These are phyloP conservation scores for Uloborus plumipes DNA, from an alignment of 2,888 invertebrate species.

Conservation along the genomic window DNA sequence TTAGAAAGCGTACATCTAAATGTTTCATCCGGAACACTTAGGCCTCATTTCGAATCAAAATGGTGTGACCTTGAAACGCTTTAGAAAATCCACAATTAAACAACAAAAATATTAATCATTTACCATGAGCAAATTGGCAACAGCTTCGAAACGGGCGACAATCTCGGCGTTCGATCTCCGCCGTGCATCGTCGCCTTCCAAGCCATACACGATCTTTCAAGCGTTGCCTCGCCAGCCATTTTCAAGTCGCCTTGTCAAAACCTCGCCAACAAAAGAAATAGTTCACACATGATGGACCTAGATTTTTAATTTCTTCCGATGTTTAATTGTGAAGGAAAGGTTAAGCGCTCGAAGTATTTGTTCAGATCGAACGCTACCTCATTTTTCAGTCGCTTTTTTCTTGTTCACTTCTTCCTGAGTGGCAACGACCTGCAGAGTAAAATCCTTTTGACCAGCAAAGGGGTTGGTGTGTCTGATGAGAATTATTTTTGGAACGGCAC, in stretches of 20 bases:
- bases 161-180: constrained; percentile 38
- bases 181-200: constrained; percentile 47
- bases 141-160: constrained; percentile 35
- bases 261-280: constrained; percentile 47
- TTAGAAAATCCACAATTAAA: too few relatives aligned
- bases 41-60: too few relatives aligned
- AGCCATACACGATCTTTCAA: constrained; percentile 42
- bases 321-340: constrained; percentile 57
- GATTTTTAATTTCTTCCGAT: constrained; percentile 63
- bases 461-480: too few relatives aligned
- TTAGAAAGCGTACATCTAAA: too few relatives aligned
- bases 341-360: constrained; percentile 59
- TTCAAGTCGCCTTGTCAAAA: constrained; percentile 39
- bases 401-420: background rate
- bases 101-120: constrained; percentile 18
- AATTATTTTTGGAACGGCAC: too few relatives aligned
- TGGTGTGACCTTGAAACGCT: too few relatives aligned
- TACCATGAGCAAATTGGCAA: constrained; percentile 34
- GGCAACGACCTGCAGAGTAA: constrained; percentile 37
- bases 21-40: too few relatives aligned
- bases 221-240: constrained; percentile 43
- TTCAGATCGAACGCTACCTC: constrained; percentile 56
- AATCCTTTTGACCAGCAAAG: too few relatives aligned
- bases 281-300: constrained; percentile 54
- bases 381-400: constrained; percentile 3